Percentiles rank a stretch among this genome's conserved stretches.
Conservation (phyloP, 1,140 invertebrate genomes). For the Periplaneta americana region DNA sequence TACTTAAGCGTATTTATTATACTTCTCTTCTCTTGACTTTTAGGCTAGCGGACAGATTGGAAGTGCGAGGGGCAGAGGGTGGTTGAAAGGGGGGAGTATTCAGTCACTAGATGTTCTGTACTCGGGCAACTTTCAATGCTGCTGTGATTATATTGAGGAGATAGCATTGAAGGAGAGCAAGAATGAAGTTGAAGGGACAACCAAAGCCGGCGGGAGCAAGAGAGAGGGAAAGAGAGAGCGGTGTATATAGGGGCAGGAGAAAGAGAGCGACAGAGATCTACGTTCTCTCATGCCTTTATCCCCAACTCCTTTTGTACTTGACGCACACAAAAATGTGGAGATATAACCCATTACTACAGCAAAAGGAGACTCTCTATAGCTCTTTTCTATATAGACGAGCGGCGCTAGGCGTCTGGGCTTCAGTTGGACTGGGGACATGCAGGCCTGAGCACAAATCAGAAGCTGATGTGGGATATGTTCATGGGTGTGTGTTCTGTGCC, state of each 20-base stretch:
- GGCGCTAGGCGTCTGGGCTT: conserved; percentile 12
- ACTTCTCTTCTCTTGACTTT: background rate
- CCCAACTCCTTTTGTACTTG: conserved; percentile 20
- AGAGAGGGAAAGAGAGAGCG: conserved; percentile 4
- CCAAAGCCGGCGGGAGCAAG: background rate
- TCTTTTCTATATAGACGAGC: conserved; percentile 16
- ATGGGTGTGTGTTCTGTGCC: background rate
- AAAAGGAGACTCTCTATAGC: conserved; percentile 17
- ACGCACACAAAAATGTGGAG: conserved; percentile 21
- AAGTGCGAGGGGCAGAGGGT: background rate
- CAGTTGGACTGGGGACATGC: conserved; percentile 10
- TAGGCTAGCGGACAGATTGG: background rate
- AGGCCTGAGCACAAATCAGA: background rate
- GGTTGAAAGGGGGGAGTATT: conserved; percentile 3
- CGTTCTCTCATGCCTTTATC: conserved; percentile 17
- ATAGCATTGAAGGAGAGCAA: conserved; percentile 20
- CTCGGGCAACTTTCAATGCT: conserved; percentile 17
- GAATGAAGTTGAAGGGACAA: conserved; percentile 20
- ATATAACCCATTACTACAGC: conserved; percentile 22
- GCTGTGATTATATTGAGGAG: conserved; percentile 22
- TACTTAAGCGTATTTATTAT: background rate
- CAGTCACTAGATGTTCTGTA: conserved; percentile 2
- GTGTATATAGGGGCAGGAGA: background rate
- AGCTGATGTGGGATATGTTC: background rate
- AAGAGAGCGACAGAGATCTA: conserved; percentile 1